Percentiles rank a stretch among this genome's conserved stretches.
Evolutionary conservation across 2,888 invertebrate genomes (phyloP).

Genomic region (Drosophila recens): DNA sequence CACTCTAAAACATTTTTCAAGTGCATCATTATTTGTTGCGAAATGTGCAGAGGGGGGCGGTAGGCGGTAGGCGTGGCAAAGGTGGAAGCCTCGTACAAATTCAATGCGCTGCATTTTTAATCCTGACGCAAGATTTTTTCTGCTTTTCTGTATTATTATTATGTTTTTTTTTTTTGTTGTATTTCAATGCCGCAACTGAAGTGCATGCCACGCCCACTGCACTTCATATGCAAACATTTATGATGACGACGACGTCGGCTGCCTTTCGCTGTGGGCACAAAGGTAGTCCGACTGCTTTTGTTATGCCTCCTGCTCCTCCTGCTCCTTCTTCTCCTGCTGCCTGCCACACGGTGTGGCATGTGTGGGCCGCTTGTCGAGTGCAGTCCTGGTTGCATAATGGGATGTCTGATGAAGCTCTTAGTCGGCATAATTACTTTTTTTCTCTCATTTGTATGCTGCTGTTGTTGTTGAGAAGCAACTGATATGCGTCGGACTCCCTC

Average conservation of each 20-base stretch:
- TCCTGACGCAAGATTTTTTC: slow-evolving; percentile 70
- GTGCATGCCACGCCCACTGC: slow-evolving; percentile 72
- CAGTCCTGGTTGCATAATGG: slow-evolving; percentile 75
- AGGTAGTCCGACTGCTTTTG: slow-evolving; percentile 71
- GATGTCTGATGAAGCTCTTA: slow-evolving; percentile 82
- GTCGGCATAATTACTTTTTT: slow-evolving; percentile 81
- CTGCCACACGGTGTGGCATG: slow-evolving; percentile 25
- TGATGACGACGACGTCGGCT: slow-evolving; percentile 63
- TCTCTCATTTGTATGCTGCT: slow-evolving; percentile 20
- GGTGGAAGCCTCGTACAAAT: slow-evolving; percentile 63
- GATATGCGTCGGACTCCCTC: slow-evolving; percentile 35
- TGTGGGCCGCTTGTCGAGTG: slow-evolving; percentile 70
- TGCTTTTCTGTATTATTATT: slow-evolving; percentile 35
- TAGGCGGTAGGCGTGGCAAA: slow-evolving; percentile 19
- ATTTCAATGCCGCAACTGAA: slow-evolving; percentile 78
- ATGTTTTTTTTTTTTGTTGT: slow-evolving; percentile 9
- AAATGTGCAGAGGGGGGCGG: slow-evolving; percentile 35
- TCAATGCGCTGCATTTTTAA: slow-evolving; percentile 80
- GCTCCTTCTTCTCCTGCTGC: not conserved
- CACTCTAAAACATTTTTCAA: slow-evolving; percentile 72
- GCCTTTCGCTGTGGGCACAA: slow-evolving; percentile 58
- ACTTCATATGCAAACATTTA: slow-evolving; percentile 80
- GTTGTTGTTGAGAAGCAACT: slow-evolving; percentile 33
- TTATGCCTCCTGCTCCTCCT: slow-evolving; percentile 31
- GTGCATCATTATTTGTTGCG: slow-evolving; percentile 80